Percentiles rank a stretch among this genome's conserved stretches.
Evolutionary conservation across 2,888 invertebrate genomes (phyloP).

Genomic region (Amphiduros pacificus): DNA sequence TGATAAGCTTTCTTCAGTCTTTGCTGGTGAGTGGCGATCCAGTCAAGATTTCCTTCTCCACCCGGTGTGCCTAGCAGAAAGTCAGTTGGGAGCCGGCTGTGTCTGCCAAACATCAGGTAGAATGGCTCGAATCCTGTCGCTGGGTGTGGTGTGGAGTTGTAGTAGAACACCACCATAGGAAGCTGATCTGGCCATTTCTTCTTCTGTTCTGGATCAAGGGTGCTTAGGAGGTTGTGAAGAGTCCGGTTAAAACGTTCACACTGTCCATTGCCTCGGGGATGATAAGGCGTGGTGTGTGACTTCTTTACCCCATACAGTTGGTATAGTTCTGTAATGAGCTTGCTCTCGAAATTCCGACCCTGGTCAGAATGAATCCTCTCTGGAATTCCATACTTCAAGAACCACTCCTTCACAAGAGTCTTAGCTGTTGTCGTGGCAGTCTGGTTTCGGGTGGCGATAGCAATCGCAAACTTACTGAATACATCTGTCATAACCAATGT

Average conservation of each 20-base stretch:
- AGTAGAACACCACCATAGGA: not conserved
- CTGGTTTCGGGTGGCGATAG: not conserved
- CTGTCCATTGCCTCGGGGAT: not conserved
- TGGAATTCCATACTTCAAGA: not conserved
- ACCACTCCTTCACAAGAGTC: not conserved
- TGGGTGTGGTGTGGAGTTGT: not conserved
- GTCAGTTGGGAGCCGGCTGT: not conserved
- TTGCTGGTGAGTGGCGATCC: not conserved
- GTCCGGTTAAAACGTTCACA: not conserved
- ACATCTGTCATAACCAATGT: not conserved
- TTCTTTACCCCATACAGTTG: not conserved
- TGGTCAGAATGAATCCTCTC: constrained; percentile 1
- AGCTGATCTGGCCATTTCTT: constrained; percentile 1
- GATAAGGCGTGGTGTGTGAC: not conserved
- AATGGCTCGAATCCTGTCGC: not conserved
- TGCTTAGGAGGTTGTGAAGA: not conserved
- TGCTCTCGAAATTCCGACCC: not conserved
- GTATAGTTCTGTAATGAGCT: not conserved
- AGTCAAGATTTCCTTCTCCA: not conserved
- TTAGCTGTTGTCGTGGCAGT: not conserved
- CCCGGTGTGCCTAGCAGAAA: not conserved
- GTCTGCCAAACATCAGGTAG: not conserved
- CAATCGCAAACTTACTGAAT: not conserved
- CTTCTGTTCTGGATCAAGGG: not conserved
- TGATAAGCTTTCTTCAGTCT: not conserved